Conservation (phyloP, 2,888 invertebrate species). For the Lochmaea capreae region DNA sequence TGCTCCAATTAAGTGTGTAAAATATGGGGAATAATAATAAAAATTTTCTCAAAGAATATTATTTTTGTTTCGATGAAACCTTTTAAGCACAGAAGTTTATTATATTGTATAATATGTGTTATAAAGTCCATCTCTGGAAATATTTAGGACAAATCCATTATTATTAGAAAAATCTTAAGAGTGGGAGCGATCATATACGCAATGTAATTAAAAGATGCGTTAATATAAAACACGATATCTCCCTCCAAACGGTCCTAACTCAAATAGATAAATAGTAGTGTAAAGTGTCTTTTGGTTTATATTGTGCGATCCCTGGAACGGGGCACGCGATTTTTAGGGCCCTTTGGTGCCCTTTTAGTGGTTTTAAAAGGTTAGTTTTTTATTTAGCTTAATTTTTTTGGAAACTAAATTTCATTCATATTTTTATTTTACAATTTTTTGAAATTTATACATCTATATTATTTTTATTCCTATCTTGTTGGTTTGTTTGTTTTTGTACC, state of each 20-base stretch:
- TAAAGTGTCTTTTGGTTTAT: conserved; percentile 39
- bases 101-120: not conserved
- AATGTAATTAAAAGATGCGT: conserved; percentile 49
- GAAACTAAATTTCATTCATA: not conserved
- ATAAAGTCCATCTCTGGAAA: conserved; percentile 10
- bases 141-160: conserved; percentile 32
- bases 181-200: conserved; percentile 39
- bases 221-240: conserved; percentile 37
- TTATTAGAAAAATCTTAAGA: conserved; percentile 26
- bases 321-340: conserved; percentile 52
- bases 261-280: conserved; percentile 47
- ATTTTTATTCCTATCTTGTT: too few relatives aligned
- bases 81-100: not conserved
- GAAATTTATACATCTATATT: too few relatives aligned
- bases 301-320: conserved; percentile 56
- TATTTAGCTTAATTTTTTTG: conserved; percentile 29
- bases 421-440: not conserved
- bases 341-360: conserved; percentile 41
- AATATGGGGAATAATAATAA: too few relatives aligned
- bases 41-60: too few relatives aligned
- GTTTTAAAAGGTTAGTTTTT: conserved; percentile 38
- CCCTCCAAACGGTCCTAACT: conserved; percentile 3
- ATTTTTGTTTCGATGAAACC: too few relatives aligned
- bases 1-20: too few relatives aligned
- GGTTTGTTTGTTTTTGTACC: too few relatives aligned